phyloP scores from a whole-genome alignment of 2,113 vertebrate genomes.

The Pelvicachromis taeniatus region DNA sequence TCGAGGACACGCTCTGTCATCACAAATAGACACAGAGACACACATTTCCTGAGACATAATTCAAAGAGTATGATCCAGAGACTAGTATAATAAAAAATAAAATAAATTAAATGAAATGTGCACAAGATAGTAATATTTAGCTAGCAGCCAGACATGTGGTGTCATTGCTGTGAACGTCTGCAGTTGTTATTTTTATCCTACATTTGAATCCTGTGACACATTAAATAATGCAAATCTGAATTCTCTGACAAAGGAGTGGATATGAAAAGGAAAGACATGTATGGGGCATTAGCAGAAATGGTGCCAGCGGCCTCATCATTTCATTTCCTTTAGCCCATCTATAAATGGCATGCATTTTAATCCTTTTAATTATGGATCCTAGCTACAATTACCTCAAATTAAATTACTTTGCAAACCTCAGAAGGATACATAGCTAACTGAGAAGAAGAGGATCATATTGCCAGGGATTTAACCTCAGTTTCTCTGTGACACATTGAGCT shows the following conservation, averaged over 20 bases:
- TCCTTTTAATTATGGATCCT: slow-evolving; percentile 77
- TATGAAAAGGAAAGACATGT: slow-evolving; percentile 51
- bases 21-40: slow-evolving; percentile 10
- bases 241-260: slow-evolving; percentile 42
- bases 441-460: slow-evolving; percentile 67
- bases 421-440: slow-evolving; percentile 72
- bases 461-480: slow-evolving; percentile 69
- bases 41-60: slow-evolving; percentile 6
- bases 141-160: slow-evolving; percentile 25
- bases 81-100: background rate
- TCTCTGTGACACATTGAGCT: slow-evolving; percentile 58
- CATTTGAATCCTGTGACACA: slow-evolving; percentile 47
- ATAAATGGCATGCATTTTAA: slow-evolving; percentile 76
- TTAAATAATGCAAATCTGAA: slow-evolving; percentile 47
- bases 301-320: slow-evolving; percentile 57
- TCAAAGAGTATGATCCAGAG: background rate
- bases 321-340: slow-evolving; percentile 67
- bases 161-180: slow-evolving; percentile 23
- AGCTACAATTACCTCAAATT: slow-evolving; percentile 79
- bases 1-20: slow-evolving; percentile 43
- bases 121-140: slow-evolving; percentile 3
- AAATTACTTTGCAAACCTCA: slow-evolving; percentile 80
- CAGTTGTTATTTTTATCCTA: slow-evolving; percentile 51
- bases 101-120: slow-evolving; percentile 29
- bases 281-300: slow-evolving; percentile 40